These are phyloP conservation scores for Cydia pomonella DNA, from an alignment of 1,140 invertebrate species.

Conservation along the genomic window DNA sequence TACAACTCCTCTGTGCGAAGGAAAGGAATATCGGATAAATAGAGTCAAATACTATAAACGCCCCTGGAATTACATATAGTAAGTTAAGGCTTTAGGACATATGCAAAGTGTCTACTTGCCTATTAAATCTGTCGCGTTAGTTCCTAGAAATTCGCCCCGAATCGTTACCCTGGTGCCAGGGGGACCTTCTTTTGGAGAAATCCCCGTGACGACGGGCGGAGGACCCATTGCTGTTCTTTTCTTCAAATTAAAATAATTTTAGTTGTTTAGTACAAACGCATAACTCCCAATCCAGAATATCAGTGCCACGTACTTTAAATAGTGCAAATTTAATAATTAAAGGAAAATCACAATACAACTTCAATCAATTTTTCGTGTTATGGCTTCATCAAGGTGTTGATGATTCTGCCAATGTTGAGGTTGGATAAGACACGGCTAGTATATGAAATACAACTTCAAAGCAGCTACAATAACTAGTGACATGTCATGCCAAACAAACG, in stretches of 20 bases:
- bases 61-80: slow-evolving; percentile 29
- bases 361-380: too few relatives aligned
- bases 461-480: not conserved
- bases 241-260: not conserved
- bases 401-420: too few relatives aligned
- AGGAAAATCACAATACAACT: not conserved
- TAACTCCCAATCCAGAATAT: not conserved
- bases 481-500: not conserved
- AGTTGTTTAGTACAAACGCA: not conserved
- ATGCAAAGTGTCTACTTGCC: slow-evolving; percentile 80
- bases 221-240: slow-evolving; percentile 82
- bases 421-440: too few relatives aligned
- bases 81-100: slow-evolving; percentile 8
- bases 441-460: not conserved
- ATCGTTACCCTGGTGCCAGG: slow-evolving; percentile 98
- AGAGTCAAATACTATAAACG: slow-evolving; percentile 19
- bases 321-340: not conserved
- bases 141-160: slow-evolving; percentile 97
- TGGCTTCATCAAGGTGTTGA: too few relatives aligned
- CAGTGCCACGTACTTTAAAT: not conserved
- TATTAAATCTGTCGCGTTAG: slow-evolving; percentile 90
- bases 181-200: slow-evolving; percentile 98
- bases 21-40: too few relatives aligned
- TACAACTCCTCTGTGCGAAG: too few relatives aligned
- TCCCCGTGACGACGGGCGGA: slow-evolving; percentile 95